A percentile compares a stretch with the other conserved stretches of the same genome.
These are phyloP conservation scores for Masnerella sp. DNA, from an alignment of 2,888 invertebrate species.

Conservation along the genomic window DNA sequence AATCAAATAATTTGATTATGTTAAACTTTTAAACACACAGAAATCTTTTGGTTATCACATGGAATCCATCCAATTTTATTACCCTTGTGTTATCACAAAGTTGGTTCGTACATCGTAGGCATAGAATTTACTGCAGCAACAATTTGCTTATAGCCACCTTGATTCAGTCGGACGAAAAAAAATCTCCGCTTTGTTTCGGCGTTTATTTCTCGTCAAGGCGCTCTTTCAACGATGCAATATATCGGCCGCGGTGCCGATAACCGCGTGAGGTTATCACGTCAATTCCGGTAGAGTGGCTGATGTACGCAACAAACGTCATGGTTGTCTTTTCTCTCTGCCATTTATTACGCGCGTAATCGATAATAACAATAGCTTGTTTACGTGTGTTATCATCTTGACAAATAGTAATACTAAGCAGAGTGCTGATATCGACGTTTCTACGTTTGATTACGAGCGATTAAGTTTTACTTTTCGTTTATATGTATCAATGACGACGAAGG, in stretches of 20 bases:
- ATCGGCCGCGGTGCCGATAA: conserved; percentile 39
- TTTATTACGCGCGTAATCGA: conserved; percentile 51
- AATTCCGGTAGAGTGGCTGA: conserved; percentile 51
- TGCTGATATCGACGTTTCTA: conserved; percentile 1
- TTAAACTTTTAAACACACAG: too few relatives aligned
- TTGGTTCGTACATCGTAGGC: too few relatives aligned
- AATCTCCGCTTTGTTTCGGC: conserved; percentile 26
- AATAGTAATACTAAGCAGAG: conserved; percentile 19
- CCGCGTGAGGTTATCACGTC: conserved; percentile 42
- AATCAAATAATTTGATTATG: too few relatives aligned
- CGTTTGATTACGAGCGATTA: conserved; percentile 13
- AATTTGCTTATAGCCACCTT: too few relatives aligned
- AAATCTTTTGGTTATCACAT: too few relatives aligned
- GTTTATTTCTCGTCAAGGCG: too few relatives aligned
- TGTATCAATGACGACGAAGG: too few relatives aligned
- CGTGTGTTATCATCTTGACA: conserved; percentile 31
- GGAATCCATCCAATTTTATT: too few relatives aligned
- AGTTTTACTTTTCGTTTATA: conserved; percentile 20
- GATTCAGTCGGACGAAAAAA: conserved; percentile 28
- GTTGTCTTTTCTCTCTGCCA: conserved; percentile 25
- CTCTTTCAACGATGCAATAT: conserved; percentile 29
- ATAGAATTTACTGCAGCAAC: too few relatives aligned
- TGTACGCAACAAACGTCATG: conserved; percentile 32
- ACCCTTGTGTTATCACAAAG: too few relatives aligned
- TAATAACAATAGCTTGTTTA: conserved; percentile 52